A percentile compares a stretch with the other conserved stretches of the same genome.
These are phyloP conservation scores for Ramazzottius varieornatus DNA, from an alignment of 2,888 invertebrate genomes.

Conservation along the genomic window DNA sequence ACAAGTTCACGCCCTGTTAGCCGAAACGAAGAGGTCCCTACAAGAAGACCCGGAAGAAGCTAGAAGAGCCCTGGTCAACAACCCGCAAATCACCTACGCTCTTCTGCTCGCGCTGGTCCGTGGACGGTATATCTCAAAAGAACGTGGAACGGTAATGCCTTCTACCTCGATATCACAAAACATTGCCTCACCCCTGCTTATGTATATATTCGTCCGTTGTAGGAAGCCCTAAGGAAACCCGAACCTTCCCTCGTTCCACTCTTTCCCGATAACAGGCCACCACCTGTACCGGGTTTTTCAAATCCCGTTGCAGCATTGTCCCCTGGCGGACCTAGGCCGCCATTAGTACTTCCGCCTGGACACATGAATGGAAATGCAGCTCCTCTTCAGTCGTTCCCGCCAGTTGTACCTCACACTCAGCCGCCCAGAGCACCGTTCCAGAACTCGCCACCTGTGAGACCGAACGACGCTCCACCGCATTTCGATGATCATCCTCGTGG, in stretches of 20 bases:
- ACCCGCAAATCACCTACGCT: not conserved
- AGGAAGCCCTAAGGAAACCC: not conserved
- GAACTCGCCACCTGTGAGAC: too few species aligned
- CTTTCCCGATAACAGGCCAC: not conserved
- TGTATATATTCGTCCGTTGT: too few species aligned
- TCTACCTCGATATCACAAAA: too few species aligned
- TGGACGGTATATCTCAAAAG: not conserved
- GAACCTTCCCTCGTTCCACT: not conserved
- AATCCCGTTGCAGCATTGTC: not conserved
- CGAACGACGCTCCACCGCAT: too few species aligned
- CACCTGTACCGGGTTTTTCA: not conserved
- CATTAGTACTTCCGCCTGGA: too few species aligned
- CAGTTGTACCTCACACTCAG: too few species aligned
- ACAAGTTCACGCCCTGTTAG: not conserved
- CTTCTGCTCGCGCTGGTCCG: not conserved
- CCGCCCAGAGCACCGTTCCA: too few species aligned
- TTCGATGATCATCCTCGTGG: too few species aligned
- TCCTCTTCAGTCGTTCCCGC: too few species aligned
- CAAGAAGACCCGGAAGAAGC: not conserved
- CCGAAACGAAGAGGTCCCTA: not conserved
- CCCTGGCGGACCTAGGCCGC: not conserved
- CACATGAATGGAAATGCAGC: too few species aligned
- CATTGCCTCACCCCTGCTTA: too few species aligned
- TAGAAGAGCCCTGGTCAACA: not conserved
- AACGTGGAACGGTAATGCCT: conserved; percentile 3